phyloP scores from a whole-genome alignment of 2,888 invertebrate species.

The Brachypterus glaber region DNA sequence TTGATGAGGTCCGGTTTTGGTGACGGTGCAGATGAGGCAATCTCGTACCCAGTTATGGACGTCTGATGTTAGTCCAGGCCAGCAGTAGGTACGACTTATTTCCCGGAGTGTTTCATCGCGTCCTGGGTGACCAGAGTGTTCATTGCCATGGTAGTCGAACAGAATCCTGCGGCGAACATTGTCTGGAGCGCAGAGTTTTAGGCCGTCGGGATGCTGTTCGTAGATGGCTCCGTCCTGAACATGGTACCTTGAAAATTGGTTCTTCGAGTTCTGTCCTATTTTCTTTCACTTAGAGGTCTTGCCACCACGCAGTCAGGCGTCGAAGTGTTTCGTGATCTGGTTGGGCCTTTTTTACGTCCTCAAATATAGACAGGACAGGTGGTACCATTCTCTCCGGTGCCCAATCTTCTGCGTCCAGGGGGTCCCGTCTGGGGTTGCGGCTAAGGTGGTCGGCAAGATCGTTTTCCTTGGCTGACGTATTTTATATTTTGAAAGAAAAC shows the following conservation, averaged over 20 bases:
- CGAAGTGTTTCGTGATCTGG: not conserved
- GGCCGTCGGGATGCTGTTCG: not conserved
- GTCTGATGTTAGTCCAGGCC: slow-evolving; percentile 21
- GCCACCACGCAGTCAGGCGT: too few relatives aligned
- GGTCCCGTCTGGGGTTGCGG: slow-evolving; percentile 6
- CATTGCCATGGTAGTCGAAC: slow-evolving; percentile 11
- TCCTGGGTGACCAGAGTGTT: slow-evolving; percentile 20
- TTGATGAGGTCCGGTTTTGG: slow-evolving; percentile 4
- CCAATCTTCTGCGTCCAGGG: too few relatives aligned
- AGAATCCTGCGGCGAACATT: not conserved
- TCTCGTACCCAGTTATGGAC: not conserved
- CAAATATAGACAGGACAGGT: too few relatives aligned
- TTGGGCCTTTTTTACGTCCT: too few relatives aligned
- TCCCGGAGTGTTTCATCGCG: slow-evolving; percentile 18
- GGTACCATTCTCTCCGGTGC: too few relatives aligned
- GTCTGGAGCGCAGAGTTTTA: slow-evolving; percentile 1
- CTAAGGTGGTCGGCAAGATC: slow-evolving; percentile 17
- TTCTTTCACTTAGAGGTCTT: too few relatives aligned
- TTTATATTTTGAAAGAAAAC: not conserved
- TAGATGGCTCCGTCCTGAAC: too few relatives aligned
- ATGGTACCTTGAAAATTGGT: too few relatives aligned
- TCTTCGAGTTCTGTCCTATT: too few relatives aligned
- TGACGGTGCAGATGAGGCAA: slow-evolving; percentile 9
- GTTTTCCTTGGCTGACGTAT: slow-evolving; percentile 19
- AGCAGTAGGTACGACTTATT: slow-evolving; percentile 20